Conservation (phyloP, 2,797 vertebrate genomes). For the Coluber constrictor region DNA sequence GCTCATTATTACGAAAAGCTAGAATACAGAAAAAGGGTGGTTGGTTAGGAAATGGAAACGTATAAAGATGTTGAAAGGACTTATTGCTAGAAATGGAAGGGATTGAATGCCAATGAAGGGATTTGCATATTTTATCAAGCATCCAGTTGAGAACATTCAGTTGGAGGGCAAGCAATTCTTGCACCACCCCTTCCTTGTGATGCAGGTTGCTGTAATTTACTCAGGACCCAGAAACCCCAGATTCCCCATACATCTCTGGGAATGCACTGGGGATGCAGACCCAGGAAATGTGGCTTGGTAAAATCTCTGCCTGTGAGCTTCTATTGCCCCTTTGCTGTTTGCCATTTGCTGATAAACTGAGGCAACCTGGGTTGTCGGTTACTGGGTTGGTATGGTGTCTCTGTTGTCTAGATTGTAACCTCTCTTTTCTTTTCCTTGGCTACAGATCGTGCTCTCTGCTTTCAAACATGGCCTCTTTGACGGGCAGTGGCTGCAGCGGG, state of each 20-base stretch:
- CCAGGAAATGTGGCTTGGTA: background rate
- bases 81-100: background rate
- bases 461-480: conserved; percentile 92
- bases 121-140: background rate
- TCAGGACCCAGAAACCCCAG: background rate
- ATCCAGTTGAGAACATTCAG: background rate
- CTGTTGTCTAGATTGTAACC: conserved; percentile 23
- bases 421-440: conserved; percentile 52
- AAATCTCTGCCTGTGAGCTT: background rate
- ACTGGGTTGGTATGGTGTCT: background rate
- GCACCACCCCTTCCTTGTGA: background rate
- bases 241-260: background rate
- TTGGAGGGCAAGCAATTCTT: background rate
- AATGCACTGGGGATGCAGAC: background rate
- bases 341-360: background rate
- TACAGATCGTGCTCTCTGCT: conserved; percentile 91
- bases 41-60: background rate
- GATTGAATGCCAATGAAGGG: background rate
- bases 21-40: background rate
- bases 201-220: background rate
- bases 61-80: background rate
- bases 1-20: background rate
- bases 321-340: background rate
- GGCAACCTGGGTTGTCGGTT: background rate
- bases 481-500: conserved; percentile 87